phyloP scores from a whole-genome alignment of 2,888 invertebrate genomes.

The Callosobruchus maculatus region DNA sequence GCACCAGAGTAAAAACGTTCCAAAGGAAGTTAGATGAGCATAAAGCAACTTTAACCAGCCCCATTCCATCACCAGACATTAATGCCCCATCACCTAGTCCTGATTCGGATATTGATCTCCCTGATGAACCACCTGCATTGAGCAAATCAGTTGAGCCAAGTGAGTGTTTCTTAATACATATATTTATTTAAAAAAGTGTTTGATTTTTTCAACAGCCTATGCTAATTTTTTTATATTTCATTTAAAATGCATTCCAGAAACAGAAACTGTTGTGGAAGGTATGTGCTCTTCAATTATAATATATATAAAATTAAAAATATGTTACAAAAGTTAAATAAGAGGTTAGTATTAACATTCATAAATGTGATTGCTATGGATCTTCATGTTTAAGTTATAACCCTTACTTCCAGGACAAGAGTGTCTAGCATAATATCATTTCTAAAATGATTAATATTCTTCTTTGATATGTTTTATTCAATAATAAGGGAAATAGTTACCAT shows the following conservation, averaged over 20 bases:
- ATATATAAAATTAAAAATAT: too few species aligned
- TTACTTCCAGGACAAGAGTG: too few species aligned
- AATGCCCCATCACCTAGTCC: conserved; percentile 74
- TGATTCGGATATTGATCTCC: conserved; percentile 76
- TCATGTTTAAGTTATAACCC: too few species aligned
- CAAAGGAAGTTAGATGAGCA: conserved; percentile 84
- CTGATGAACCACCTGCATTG: conserved; percentile 42
- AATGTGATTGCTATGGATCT: too few species aligned
- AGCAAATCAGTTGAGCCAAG: conserved; percentile 14
- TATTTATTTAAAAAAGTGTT: background rate
- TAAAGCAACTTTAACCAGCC: conserved; percentile 65
- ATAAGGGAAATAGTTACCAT: too few species aligned
- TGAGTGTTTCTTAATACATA: conserved; percentile 2
- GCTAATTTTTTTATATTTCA: background rate
- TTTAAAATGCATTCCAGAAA: conserved; percentile 1
- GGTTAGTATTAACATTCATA: too few species aligned
- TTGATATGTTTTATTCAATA: too few species aligned
- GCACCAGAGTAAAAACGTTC: conserved; percentile 78
- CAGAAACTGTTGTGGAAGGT: background rate
- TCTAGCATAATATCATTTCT: too few species aligned
- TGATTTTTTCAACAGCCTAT: background rate
- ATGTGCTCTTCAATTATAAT: background rate
- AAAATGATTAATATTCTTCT: too few species aligned
- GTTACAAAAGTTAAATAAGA: too few species aligned
- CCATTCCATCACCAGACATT: conserved; percentile 67